phyloP scores from a whole-genome alignment of 1,140 invertebrate species.

The Procambarus virginalis region DNA sequence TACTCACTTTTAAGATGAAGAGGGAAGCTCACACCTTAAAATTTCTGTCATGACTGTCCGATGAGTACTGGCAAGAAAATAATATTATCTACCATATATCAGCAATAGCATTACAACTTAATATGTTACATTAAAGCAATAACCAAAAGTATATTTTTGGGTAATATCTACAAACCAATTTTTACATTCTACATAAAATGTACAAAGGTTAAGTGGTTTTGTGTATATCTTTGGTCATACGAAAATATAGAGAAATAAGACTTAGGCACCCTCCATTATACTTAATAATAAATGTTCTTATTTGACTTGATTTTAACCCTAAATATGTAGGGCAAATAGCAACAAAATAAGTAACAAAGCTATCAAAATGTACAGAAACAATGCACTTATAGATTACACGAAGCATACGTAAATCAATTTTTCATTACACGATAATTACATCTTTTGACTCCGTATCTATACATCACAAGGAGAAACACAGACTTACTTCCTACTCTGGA shows the following conservation, averaged over 20 bases:
- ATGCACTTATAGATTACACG: constrained; percentile 58
- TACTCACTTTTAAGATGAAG: constrained; percentile 25
- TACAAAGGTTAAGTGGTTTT: constrained; percentile 56
- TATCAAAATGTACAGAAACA: constrained; percentile 63
- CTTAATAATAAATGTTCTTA: constrained; percentile 49
- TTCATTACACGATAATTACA: constrained; percentile 57
- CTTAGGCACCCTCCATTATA: constrained; percentile 60
- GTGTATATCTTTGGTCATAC: constrained; percentile 59
- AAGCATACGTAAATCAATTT: constrained; percentile 38
- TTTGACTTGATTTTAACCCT: constrained; percentile 47
- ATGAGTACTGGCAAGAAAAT: constrained; percentile 48
- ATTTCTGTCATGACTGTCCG: constrained; percentile 48
- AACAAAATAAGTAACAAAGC: constrained; percentile 62
- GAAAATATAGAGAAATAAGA: constrained; percentile 65
- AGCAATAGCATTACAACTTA: constrained; percentile 50
- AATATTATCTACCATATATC: constrained; percentile 34
- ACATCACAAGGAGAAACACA: constrained; percentile 65
- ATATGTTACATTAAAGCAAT: constrained; percentile 63
- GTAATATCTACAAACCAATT: constrained; percentile 61
- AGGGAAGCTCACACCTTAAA: background rate
- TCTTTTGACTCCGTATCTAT: constrained; percentile 50
- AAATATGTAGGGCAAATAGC: constrained; percentile 43
- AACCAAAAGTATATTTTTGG: constrained; percentile 52
- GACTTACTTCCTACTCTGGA: constrained; percentile 61
- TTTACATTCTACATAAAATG: constrained; percentile 64